Conservation (phyloP, 2,113 vertebrate genomes). For the Scatophagus argus region DNA sequence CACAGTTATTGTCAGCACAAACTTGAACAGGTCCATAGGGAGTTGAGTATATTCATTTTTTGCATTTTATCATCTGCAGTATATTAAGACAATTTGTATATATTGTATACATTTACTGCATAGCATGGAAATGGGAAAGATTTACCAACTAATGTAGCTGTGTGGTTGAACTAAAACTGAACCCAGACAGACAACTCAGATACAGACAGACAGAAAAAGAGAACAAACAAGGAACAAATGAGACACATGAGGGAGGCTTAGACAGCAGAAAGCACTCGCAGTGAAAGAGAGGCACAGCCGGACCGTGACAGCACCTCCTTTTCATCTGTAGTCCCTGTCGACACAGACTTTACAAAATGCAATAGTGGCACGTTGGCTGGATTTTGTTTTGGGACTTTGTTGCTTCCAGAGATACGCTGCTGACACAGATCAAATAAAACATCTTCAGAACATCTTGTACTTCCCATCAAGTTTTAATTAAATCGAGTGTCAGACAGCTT, state of each 20-base stretch:
- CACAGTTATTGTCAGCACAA: too few species aligned
- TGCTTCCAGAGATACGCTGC: conserved; percentile 34
- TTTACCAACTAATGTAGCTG: neutral
- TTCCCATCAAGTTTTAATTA: conserved; percentile 17
- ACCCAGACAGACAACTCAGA: too few species aligned
- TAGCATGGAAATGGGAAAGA: neutral
- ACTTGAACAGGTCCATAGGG: too few species aligned
- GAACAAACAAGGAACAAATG: too few species aligned
- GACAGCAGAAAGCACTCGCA: too few species aligned
- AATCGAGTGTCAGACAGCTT: neutral
- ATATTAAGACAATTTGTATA: too few species aligned
- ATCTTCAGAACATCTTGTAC: conserved; percentile 14
- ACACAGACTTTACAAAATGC: neutral
- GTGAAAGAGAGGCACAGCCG: too few species aligned
- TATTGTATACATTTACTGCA: neutral
- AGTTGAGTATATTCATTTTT: neutral
- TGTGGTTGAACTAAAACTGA: too few species aligned
- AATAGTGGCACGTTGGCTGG: neutral
- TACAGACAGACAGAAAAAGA: too few species aligned
- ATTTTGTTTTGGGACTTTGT: conserved; percentile 16
- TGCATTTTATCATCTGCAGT: neutral
- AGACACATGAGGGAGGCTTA: too few species aligned
- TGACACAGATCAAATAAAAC: conserved; percentile 28
- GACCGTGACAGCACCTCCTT: too few species aligned
- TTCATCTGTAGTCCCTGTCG: conserved; percentile 6